phyloP scores from a whole-genome alignment of 1,140 invertebrate species.

The Aphelinus certus region DNA sequence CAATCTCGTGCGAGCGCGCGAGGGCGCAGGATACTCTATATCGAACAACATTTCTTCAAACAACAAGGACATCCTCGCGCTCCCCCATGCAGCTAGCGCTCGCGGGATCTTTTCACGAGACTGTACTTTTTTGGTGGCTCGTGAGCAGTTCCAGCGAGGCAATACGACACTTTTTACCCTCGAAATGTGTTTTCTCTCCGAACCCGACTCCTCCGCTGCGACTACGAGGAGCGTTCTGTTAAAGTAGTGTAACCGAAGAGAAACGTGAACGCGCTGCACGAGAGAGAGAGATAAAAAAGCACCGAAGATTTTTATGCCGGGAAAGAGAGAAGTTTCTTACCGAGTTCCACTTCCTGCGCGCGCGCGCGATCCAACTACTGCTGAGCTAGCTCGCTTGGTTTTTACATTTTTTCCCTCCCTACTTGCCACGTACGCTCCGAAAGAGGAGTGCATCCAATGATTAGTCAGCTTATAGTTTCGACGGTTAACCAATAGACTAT shows the following conservation, averaged over 20 bases:
- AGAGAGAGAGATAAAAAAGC: conserved; percentile 38
- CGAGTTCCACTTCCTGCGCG: conserved; percentile 20
- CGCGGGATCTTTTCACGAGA: not conserved
- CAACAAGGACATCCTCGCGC: not conserved
- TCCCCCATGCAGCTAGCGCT: not conserved
- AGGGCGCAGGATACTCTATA: not conserved
- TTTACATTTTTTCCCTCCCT: not conserved
- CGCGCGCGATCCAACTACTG: not conserved
- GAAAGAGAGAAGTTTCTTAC: conserved; percentile 19
- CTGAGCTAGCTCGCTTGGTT: not conserved
- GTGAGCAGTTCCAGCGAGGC: conserved; percentile 5
- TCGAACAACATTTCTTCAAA: conserved; percentile 13
- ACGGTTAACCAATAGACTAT: no score
- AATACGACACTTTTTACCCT: conserved; percentile 37
- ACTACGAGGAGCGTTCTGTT: not conserved
- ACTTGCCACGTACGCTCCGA: no score
- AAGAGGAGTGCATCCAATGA: no score
- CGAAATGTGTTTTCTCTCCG: conserved; percentile 26
- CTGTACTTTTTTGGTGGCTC: not conserved
- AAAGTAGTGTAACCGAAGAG: not conserved
- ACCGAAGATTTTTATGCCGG: conserved; percentile 50
- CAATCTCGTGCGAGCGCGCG: conserved; percentile 12
- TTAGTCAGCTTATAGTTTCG: no score
- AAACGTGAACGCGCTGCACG: conserved; percentile 3
- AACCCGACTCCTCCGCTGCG: not conserved